Conservation (phyloP, 2,797 vertebrate species). For the Yasuhikotakia modesta region DNA sequence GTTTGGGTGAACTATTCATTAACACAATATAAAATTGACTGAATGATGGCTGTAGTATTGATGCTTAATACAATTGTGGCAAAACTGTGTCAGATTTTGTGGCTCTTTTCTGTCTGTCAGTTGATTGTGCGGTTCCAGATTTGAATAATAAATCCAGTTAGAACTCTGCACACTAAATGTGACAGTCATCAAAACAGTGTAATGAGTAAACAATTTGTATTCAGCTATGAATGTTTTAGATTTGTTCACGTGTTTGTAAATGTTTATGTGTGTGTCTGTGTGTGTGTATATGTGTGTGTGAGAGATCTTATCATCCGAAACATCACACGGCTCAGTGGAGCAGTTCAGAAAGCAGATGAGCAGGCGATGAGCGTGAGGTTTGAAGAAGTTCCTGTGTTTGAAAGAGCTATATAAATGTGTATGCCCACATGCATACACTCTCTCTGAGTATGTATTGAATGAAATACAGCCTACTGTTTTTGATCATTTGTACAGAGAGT, state of each 20-base stretch:
- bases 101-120: constrained; percentile 6
- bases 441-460: too few relatives aligned
- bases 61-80: neutral
- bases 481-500: neutral
- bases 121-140: neutral
- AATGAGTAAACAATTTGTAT: constrained; percentile 10
- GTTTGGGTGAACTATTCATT: neutral
- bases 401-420: constrained; percentile 21
- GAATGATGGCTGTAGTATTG: neutral
- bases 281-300: constrained; percentile 24
- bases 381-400: constrained; percentile 28
- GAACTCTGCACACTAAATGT: neutral
- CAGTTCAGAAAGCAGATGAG: constrained; percentile 39
- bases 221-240: constrained; percentile 4
- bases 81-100: constrained; percentile 20
- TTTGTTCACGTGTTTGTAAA: constrained; percentile 4
- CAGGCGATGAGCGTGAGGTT: constrained; percentile 31
- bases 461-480: neutral
- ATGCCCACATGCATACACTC: constrained; percentile 5
- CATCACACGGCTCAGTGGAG: constrained; percentile 16
- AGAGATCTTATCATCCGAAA: constrained; percentile 50
- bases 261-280: constrained; percentile 22
- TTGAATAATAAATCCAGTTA: neutral
- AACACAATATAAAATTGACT: neutral
- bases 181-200: neutral